These are phyloP conservation scores for Echiichthys vipera DNA, from an alignment of 2,797 vertebrate species.

Conservation along the genomic window DNA sequence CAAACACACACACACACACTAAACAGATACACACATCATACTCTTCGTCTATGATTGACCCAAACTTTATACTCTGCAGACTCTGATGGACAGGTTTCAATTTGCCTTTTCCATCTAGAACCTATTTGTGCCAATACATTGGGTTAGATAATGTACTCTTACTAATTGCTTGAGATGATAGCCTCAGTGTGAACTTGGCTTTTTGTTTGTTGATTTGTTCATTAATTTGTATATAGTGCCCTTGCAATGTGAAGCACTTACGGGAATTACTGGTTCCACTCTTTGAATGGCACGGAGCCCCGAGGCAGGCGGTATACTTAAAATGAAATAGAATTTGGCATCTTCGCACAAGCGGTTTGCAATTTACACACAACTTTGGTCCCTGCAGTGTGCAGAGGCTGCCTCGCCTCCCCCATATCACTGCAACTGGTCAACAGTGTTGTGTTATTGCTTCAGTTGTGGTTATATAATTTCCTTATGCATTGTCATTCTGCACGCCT, in stretches of 20 bases:
- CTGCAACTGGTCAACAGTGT: not conserved
- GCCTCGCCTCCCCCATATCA: conserved; percentile 7
- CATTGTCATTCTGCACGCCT: not conserved
- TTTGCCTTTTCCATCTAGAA: conserved; percentile 28
- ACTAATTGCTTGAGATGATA: conserved; percentile 51
- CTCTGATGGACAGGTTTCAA: conserved; percentile 22
- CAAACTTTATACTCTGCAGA: conserved; percentile 48
- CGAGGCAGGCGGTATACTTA: conserved; percentile 59
- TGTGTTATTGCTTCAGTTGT: conserved; percentile 16
- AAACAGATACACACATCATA: conserved; percentile 40
- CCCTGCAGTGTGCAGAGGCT: conserved; percentile 49
- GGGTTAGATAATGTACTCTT: conserved; percentile 55
- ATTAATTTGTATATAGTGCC: conserved; percentile 68
- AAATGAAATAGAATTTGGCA: conserved; percentile 69
- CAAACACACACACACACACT: conserved; percentile 17
- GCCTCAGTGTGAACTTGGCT: conserved; percentile 46
- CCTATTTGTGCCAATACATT: conserved; percentile 12
- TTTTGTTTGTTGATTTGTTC: conserved; percentile 71
- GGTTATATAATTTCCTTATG: not conserved
- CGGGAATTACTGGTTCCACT: conserved; percentile 64
- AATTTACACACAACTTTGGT: conserved; percentile 61
- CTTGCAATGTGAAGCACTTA: conserved; percentile 67
- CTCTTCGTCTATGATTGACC: conserved; percentile 38
- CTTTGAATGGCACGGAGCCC: conserved; percentile 70
- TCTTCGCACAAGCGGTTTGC: conserved; percentile 50